Percentiles rank a stretch among this genome's conserved stretches.
Conservation (phyloP, 92 coral and sea anemone genomes). For the Hydrozoanthus gracilis region DNA sequence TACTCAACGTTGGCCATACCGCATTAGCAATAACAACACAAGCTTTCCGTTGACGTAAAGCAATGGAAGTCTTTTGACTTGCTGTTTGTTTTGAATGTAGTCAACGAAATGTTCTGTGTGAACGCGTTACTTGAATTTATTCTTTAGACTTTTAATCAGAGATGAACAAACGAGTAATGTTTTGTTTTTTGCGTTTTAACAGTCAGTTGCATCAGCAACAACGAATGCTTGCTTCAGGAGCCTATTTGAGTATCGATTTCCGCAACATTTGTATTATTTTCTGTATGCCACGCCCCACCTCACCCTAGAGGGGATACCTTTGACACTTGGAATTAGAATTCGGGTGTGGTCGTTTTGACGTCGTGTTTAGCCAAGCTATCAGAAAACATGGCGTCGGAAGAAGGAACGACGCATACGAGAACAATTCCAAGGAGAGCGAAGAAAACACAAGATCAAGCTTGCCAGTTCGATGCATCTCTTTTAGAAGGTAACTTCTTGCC, state of each 20-base stretch:
- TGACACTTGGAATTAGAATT: conserved; percentile 57
- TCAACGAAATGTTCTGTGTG: too few species aligned
- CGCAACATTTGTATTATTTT: neutral
- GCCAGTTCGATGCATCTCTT: conserved; percentile 98
- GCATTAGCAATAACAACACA: neutral
- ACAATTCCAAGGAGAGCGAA: conserved; percentile 90
- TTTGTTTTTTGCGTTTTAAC: neutral
- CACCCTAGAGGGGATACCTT: conserved; percentile 51
- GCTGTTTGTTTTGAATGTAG: too few species aligned
- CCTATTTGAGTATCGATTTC: too few species aligned
- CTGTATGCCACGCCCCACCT: conserved; percentile 47
- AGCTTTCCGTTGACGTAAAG: neutral
- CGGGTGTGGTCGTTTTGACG: conserved; percentile 95
- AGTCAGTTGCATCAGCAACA: neutral
- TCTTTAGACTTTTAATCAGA: too few species aligned
- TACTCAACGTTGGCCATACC: neutral
- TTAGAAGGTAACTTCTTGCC: conserved; percentile 87
- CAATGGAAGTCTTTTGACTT: too few species aligned
- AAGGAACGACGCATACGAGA: conserved; percentile 88
- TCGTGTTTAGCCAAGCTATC: conserved; percentile 76
- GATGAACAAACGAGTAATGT: too few species aligned
- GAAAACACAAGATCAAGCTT: conserved; percentile 99
- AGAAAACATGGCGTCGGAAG: conserved; percentile 97
- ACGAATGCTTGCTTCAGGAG: neutral
- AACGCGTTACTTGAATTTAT: too few species aligned